These are phyloP conservation scores for Megaleporinus macrocephalus DNA, from an alignment of 2,113 vertebrate genomes.

Conservation along the genomic window DNA sequence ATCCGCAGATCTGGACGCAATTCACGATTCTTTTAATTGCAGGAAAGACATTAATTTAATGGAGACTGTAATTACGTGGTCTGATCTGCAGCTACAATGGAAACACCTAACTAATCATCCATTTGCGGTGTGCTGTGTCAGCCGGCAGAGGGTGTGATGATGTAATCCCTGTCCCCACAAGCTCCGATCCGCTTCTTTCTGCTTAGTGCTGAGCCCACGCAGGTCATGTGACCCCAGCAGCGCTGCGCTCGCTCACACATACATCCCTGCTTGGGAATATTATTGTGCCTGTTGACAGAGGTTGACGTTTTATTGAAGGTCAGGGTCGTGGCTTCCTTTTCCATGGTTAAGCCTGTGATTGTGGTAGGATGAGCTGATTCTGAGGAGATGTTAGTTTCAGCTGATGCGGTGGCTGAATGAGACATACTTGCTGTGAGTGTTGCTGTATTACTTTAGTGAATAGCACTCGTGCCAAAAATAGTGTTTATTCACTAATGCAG, in stretches of 20 bases:
- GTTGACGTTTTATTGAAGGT: neutral
- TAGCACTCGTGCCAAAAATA: no score
- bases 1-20: no score
- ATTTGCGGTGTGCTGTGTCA: neutral
- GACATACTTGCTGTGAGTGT: no score
- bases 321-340: neutral
- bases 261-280: neutral
- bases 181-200: neutral
- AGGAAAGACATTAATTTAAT: no score
- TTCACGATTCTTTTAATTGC: neutral
- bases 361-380: neutral
- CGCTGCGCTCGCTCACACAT: no score
- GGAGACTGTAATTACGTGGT: neutral
- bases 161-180: constrained; percentile 6
- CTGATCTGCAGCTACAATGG: neutral
- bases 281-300: neutral
- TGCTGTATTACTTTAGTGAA: no score
- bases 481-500: no score
- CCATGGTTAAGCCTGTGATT: neutral
- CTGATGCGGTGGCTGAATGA: no score
- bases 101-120: neutral
- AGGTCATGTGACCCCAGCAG: constrained; percentile 1
- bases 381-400: no score
- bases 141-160: constrained; percentile 34
- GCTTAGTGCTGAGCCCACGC: neutral